Evolutionary conservation across 2,113 vertebrate species (phyloP).

Genomic region (Oreotrochilus melanogaster): DNA sequence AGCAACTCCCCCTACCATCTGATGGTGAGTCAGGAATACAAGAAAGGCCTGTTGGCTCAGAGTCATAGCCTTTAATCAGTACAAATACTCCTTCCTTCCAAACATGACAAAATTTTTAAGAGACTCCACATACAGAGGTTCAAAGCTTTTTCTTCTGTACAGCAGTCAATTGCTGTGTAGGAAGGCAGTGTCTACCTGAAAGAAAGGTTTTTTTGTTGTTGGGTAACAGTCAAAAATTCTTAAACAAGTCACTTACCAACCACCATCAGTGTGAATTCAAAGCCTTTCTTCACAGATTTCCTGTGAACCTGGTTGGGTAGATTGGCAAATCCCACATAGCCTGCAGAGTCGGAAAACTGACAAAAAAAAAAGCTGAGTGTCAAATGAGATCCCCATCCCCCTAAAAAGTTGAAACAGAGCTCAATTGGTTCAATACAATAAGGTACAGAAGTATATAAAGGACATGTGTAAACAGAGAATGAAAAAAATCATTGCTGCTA

Average conservation of each 20-base stretch:
- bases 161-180: not conserved
- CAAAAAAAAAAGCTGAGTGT: not conserved
- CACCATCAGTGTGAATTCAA: conserved; percentile 90
- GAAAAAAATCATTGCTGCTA: not conserved
- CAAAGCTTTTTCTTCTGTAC: not conserved
- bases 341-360: conserved; percentile 85
- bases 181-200: not conserved
- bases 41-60: not conserved
- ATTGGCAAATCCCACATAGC: conserved; percentile 88
- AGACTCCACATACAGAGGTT: not conserved
- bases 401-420: not conserved
- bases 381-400: not conserved
- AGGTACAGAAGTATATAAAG: not conserved
- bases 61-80: not conserved
- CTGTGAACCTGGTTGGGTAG: conserved; percentile 91
- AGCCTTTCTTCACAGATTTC: conserved; percentile 92
- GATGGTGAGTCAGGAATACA: not conserved
- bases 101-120: not conserved
- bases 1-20: not conserved
- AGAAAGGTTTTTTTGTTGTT: not conserved
- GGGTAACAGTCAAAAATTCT: not conserved
- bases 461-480: not conserved
- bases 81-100: not conserved
- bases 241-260: conserved; percentile 78
- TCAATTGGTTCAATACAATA: not conserved